A percentile compares a stretch with the other conserved stretches of the same genome.
phyloP scores from a whole-genome alignment of 2,797 vertebrate genomes.

The Heteromormyrus szaboi region DNA sequence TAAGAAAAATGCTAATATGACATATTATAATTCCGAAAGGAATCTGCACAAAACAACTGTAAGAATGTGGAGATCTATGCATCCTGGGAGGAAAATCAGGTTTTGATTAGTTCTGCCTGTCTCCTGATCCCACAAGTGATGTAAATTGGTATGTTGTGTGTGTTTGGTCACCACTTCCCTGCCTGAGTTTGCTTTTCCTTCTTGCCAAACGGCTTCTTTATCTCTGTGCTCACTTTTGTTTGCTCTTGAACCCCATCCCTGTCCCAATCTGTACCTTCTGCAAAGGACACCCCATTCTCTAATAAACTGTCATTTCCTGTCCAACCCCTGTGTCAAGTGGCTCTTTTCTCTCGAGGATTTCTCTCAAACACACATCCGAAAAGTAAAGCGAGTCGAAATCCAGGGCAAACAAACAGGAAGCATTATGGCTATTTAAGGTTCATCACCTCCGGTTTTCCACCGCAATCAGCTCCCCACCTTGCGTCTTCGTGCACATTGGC shows the following conservation, averaged over 20 bases:
- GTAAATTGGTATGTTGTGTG: background rate
- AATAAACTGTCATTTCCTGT: background rate
- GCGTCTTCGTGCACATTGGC: background rate
- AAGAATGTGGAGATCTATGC: background rate
- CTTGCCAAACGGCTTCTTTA: background rate
- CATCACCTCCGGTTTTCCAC: background rate
- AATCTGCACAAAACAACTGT: background rate
- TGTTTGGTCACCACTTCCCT: background rate
- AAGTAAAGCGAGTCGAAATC: background rate
- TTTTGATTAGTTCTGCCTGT: background rate
- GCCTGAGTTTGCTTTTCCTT: background rate
- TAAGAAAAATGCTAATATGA: background rate
- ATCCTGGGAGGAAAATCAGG: background rate
- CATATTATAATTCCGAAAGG: background rate
- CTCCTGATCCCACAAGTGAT: background rate
- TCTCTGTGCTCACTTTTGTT: background rate
- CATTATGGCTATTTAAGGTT: background rate
- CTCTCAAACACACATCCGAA: background rate
- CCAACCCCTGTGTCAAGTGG: background rate
- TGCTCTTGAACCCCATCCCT: background rate
- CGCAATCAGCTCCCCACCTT: background rate
- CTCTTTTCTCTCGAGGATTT: background rate
- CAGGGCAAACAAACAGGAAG: background rate
- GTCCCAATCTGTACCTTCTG: background rate
- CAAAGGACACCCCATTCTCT: background rate